Conservation (phyloP, 2,888 invertebrate genomes). For the Drosophila leonis region DNA sequence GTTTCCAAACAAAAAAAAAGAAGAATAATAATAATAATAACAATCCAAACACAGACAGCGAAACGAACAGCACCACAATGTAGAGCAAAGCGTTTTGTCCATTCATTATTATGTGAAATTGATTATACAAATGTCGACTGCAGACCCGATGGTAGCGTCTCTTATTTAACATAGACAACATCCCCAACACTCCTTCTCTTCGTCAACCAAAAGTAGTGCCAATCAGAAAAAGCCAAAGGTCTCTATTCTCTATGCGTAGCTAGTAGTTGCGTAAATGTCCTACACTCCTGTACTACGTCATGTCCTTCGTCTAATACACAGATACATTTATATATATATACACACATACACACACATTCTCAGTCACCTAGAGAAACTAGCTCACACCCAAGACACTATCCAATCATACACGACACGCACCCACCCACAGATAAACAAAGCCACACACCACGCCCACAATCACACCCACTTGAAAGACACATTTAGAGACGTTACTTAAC, state of each 20-base stretch:
- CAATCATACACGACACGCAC: slow-evolving; percentile 33
- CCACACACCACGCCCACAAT: slow-evolving; percentile 37
- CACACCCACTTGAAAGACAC: slow-evolving; percentile 50
- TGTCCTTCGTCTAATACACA: slow-evolving; percentile 64
- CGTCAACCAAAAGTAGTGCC: slow-evolving; percentile 33
- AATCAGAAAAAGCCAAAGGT: slow-evolving; percentile 27
- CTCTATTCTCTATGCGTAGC: slow-evolving; percentile 28
- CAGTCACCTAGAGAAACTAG: slow-evolving; percentile 24
- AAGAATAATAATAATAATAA: slow-evolving; percentile 2
- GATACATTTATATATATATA: slow-evolving; percentile 18
- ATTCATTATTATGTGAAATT: slow-evolving; percentile 35
- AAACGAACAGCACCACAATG: slow-evolving; percentile 37
- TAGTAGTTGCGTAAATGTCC: slow-evolving; percentile 68
- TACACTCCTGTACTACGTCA: slow-evolving; percentile 72
- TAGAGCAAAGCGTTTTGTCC: slow-evolving; percentile 44
- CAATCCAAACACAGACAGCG: slow-evolving; percentile 44
- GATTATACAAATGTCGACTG: slow-evolving; percentile 81
- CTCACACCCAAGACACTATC: slow-evolving; percentile 27
- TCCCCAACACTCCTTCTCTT: slow-evolving; percentile 12
- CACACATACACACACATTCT: slow-evolving; percentile 16
- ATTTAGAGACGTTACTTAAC: slow-evolving; percentile 13
- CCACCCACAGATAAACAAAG: slow-evolving; percentile 28
- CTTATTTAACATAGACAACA: slow-evolving; percentile 60
- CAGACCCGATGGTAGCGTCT: slow-evolving; percentile 85
- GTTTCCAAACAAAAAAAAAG: slow-evolving; percentile 12